Evolutionary conservation across 1,140 invertebrate species (phyloP), one percentile per base, ranked within the genome.

Genomic region (Penaeus vannamei): DNA sequence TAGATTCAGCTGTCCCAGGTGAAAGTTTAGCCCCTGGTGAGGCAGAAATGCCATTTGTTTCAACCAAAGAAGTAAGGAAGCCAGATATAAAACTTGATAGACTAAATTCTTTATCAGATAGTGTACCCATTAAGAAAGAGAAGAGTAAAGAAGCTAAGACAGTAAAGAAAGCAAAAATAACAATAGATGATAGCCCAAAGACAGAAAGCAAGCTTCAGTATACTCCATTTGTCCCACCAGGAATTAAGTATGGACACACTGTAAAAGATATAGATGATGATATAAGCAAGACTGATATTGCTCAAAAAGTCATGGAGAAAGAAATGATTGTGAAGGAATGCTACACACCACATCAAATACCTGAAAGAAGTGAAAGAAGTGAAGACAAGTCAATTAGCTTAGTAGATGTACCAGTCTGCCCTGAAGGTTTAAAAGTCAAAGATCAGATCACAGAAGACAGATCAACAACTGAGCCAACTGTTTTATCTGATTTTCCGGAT

Each of bases 171-270:
- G 29, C 26, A 10, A 76, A 76, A 76, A 36, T 76, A 1, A 22
- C n/a, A 26, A n/a, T 20, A 69, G 32, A 42, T 84, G 60, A 69
- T 12, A 76, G 72, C 42, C 42, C 42, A 76, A 76, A 76, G 72
- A 53, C 17, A 17, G 72, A 76, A 76, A 84, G 60, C 22, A 84
- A 84, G 23, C 29, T 84, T 0, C 20, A 32, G 5, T 84, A 84
- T 61, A 59, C 23, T 19, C 81, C 81, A 29, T 84, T 61, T 29
- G 19, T 32, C 10, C 59, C 81, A 29, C 81, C 81, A 19, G 59
- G 59, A 26, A 84, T 84, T 61, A 84, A 84, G 60, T 84, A 84
- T 62, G 59, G 81, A 20, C n/a, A 26, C 23, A 61, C 32, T 84
- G 29, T 19, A n/a, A n/a, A 53, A 53, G 17, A 53, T 53, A 17